Conservation (phyloP, 2,888 invertebrate genomes). For the Temnothorax rugatulus region DNA sequence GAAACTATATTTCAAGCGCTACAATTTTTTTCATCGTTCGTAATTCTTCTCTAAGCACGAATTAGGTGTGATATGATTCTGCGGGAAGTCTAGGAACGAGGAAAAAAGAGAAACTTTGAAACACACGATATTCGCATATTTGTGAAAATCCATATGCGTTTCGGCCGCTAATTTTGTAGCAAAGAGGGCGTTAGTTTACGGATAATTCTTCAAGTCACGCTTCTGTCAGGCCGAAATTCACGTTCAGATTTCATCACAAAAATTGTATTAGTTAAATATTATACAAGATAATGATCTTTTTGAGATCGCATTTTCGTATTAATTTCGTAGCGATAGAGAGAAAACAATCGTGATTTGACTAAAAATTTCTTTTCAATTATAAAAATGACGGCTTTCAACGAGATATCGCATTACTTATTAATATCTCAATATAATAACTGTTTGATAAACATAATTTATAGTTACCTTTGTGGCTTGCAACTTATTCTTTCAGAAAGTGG, state of each 20-base stretch:
- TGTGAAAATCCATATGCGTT: background rate
- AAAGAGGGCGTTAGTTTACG: background rate
- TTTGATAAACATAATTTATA: background rate
- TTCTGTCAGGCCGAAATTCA: too few relatives aligned
- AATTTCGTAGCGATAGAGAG: background rate
- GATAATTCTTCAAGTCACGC: background rate
- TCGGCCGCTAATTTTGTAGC: background rate
- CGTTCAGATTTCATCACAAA: background rate
- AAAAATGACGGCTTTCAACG: background rate
- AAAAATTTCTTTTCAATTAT: background rate
- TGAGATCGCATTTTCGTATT: background rate
- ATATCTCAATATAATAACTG: background rate
- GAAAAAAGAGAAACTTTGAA: too few relatives aligned
- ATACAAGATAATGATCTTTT: too few relatives aligned
- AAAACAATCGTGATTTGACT: background rate
- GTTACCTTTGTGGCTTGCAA: background rate
- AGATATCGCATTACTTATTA: background rate
- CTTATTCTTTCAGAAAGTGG: background rate
- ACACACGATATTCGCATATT: background rate
- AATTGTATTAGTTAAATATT: background rate
- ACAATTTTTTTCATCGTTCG: background rate
- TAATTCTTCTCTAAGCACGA: background rate
- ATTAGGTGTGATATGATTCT: background rate
- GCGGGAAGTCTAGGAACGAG: background rate
- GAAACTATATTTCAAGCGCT: background rate